Conservation (phyloP, 2,113 vertebrate genomes). For the Rhinopithecus roxellana region DNA sequence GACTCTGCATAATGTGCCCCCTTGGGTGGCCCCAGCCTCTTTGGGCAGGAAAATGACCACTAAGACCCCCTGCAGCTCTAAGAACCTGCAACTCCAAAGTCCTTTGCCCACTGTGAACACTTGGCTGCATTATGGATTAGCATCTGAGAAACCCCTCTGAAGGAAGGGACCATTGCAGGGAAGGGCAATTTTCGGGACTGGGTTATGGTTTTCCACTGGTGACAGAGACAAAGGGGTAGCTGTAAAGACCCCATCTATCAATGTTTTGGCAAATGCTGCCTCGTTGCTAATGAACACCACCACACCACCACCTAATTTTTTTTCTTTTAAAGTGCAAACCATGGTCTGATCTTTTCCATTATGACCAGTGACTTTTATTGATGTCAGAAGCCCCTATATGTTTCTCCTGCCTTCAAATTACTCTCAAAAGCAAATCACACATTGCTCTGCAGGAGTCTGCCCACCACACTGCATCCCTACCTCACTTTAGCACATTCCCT, state of each 20-base stretch:
- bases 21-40: not conserved
- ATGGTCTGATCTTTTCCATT: not conserved
- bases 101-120: not conserved
- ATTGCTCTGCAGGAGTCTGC: conserved; percentile 7
- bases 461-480: not conserved
- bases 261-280: not conserved
- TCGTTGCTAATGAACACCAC: not conserved
- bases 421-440: conserved; percentile 19
- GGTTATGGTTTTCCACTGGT: not conserved
- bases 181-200: not conserved
- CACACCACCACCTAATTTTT: not conserved
- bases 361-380: not conserved
- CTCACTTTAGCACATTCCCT: not conserved
- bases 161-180: not conserved
- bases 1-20: not conserved
- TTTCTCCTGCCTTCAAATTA: conserved; percentile 25
- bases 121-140: not conserved
- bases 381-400: not conserved
- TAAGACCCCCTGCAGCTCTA: not conserved
- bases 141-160: not conserved
- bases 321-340: not conserved
- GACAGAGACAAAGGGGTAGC: not conserved
- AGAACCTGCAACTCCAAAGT: not conserved
- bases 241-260: not conserved
- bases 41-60: not conserved